Conservation (phyloP, 2,113 vertebrate genomes). For the Halichoerus grypus region DNA sequence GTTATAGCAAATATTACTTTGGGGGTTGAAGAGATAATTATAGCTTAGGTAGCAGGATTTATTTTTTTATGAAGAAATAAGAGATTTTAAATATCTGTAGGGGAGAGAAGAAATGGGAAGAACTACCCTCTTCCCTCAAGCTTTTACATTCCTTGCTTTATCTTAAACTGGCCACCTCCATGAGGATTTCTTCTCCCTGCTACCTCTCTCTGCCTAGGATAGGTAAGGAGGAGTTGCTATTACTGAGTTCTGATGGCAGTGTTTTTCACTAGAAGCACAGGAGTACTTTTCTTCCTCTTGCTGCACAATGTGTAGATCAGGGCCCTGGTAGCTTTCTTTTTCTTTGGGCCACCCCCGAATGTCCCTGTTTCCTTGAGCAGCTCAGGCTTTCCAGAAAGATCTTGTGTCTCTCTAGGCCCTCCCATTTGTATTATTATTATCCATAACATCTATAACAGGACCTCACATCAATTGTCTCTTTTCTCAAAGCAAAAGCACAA, state of each 20-base stretch:
- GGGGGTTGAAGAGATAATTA: neutral
- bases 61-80: neutral
- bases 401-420: neutral
- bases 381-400: neutral
- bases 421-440: neutral
- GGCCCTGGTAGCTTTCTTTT: neutral
- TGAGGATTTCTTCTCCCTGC: neutral
- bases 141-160: neutral
- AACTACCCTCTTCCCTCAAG: neutral
- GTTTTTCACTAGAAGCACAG: neutral
- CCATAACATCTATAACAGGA: neutral
- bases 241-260: neutral
- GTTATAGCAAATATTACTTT: conserved; percentile 19
- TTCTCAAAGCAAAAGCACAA: neutral
- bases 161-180: neutral
- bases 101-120: neutral
- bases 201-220: neutral
- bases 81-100: neutral
- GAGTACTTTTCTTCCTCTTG: neutral
- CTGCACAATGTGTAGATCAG: neutral
- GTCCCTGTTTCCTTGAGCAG: neutral
- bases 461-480: neutral
- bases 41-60: neutral
- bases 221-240: neutral
- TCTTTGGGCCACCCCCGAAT: neutral